Evolutionary conservation across 2,888 invertebrate genomes (phyloP).

Genomic region (Agrochola lota): DNA sequence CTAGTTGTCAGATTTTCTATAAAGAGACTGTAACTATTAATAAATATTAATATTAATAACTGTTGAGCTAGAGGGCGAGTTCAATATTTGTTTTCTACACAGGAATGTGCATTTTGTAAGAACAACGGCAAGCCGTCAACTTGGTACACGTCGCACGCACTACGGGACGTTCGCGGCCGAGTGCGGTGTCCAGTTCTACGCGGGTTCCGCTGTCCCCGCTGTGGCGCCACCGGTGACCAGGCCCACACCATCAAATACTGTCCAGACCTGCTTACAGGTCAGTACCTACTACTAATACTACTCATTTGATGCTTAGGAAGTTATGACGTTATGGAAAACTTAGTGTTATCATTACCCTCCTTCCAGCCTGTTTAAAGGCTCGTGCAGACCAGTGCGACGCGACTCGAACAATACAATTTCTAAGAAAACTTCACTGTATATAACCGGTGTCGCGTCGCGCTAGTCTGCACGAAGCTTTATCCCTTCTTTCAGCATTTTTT

Average conservation of each 20-base stretch:
- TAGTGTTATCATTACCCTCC: neutral
- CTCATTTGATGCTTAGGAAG: neutral
- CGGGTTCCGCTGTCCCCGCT: slow-evolving; percentile 92
- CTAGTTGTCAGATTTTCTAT: neutral
- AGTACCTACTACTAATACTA: slow-evolving; percentile 1
- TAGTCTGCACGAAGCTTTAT: neutral
- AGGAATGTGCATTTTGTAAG: slow-evolving; percentile 88
- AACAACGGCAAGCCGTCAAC: slow-evolving; percentile 93
- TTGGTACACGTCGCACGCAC: slow-evolving; percentile 92
- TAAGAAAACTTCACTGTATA: too few species aligned
- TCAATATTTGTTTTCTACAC: slow-evolving; percentile 1
- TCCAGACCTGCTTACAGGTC: slow-evolving; percentile 80
- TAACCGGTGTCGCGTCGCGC: too few species aligned
- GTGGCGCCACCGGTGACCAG: slow-evolving; percentile 92
- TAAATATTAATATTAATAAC: neutral
- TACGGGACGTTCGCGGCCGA: slow-evolving; percentile 92
- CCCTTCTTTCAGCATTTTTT: neutral
- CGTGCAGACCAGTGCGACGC: too few species aligned
- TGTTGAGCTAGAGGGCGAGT: neutral
- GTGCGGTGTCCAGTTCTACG: slow-evolving; percentile 93
- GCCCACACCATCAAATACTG: slow-evolving; percentile 96
- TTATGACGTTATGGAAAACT: neutral
- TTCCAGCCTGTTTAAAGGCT: neutral
- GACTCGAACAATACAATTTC: too few species aligned
- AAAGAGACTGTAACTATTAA: neutral